Evolutionary conservation across 2,113 vertebrate genomes (phyloP), one percentile per base, ranked within the genome.

Genomic region (Aphelocoma coerulescens): DNA sequence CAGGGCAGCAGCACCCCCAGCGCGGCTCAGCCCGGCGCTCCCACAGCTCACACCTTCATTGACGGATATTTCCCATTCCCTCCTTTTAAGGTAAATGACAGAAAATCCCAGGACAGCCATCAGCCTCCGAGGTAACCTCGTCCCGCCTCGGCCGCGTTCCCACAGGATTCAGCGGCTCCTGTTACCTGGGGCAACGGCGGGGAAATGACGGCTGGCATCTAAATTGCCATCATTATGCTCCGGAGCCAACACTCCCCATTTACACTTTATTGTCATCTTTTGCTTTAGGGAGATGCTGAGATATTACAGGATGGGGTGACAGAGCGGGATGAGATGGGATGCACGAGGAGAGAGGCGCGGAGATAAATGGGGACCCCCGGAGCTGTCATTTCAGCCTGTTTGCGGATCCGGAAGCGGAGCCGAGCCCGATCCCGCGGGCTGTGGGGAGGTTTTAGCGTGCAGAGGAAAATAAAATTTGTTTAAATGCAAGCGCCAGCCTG

Each of bases 191-290:
- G 95, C 96, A 96, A 94, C 91, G 59, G 85, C 32, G 35, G 94
- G 90, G 88, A 96, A 96, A 96, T 96, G 63, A 93, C 6, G 81
- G 95, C 93, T 94, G 93, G 89, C 93, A 89, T 94, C 95, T 93
- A 95, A 96, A 96, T 95, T 90, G 96, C 94, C 94, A 77, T 95
- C 94, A 95, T 96, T 97, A 97, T 27, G 75, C 78, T 96, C 96
- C 95, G 62, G 96, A 96, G 95, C 93, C 91, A 97, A 96, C 91
- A 68, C 89, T 97, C 94, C 87, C 93, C 93, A 94, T 89, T 96
- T 89, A 91, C 54, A 85, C 91, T 97, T 94, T 88, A 96, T 95
- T 96, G 95, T 96, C 91, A 79, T 91, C 91, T 91, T 82, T 89
- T 3, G 93, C 93, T 97, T 96, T 93, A 92, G 95, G 96, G 94